Conservation (phyloP, 2,888 invertebrate genomes). For the Morpho achilles region DNA sequence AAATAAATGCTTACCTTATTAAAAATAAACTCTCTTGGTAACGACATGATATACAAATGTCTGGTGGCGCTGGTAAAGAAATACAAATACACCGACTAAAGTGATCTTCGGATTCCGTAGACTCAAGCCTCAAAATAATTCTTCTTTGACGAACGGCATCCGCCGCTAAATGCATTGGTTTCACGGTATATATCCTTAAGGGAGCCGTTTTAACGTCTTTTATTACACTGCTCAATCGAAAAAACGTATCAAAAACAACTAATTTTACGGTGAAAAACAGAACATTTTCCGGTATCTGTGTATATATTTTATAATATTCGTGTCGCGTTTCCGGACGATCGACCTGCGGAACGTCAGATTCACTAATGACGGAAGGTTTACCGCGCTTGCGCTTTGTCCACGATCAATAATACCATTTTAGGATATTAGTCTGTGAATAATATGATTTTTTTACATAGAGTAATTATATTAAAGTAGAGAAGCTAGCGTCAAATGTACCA, state of each 20-base stretch:
- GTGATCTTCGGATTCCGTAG: conserved; percentile 68
- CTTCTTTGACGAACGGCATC: conserved; percentile 45
- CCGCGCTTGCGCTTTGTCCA: conserved; percentile 21
- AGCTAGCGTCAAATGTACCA: too few relatives aligned
- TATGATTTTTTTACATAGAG: neutral
- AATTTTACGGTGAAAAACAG: conserved; percentile 17
- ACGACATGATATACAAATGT: conserved; percentile 66
- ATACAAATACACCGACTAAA: conserved; percentile 40
- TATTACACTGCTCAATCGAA: conserved; percentile 28
- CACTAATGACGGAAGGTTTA: conserved; percentile 15
- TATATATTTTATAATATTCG: conserved; percentile 9
- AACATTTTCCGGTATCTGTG: conserved; percentile 17
- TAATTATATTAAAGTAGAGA: too few relatives aligned
- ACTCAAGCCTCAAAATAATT: conserved; percentile 46
- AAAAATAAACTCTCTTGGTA: conserved; percentile 81
- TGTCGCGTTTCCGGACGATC: conserved; percentile 13
- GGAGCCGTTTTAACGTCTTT: conserved; percentile 61
- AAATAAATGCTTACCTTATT: conserved; percentile 68
- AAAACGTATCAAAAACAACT: conserved; percentile 28
- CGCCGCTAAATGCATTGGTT: conserved; percentile 67
- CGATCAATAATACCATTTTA: conserved; percentile 16
- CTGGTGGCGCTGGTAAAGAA: conserved; percentile 59
- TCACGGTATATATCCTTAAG: conserved; percentile 33
- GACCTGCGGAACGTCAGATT: conserved; percentile 6
- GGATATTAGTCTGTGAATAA: conserved; percentile 1